Evolutionary conservation across 2,113 vertebrate species (phyloP), one percentile per base, ranked within the genome.

Genomic region (Platycercus adscitus): DNA sequence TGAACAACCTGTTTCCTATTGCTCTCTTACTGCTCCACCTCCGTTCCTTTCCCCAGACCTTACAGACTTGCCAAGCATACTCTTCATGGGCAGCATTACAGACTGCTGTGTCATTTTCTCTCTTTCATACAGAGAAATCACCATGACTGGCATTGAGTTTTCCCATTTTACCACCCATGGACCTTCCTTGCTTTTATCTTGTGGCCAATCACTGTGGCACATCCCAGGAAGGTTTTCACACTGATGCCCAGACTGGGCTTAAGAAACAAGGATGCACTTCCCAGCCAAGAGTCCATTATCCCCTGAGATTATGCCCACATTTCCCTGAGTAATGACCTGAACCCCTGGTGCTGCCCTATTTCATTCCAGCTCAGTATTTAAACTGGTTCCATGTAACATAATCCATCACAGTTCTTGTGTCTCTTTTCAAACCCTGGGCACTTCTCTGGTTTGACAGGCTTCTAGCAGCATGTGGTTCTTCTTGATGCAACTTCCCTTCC

Each of bases 191-290:
- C 29, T 70, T 39, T 35, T 41, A 47, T 55, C 25, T 26, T 35
- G 29, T 5, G 3, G 69, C 33, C 6, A 1, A 16, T 5, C 35
- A 21, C 70, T 20, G 10, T 10, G 53, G 39, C 79, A 61, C 53
- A 11, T 14, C 10, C 52, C 1, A 0, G 0, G 2, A 16, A 6
- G 14, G 50, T 26, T 37, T 60, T 50, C 7, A 5, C 68, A 21
- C 50, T 18, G 25, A 21, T 13, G 6, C 37, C 37, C 50, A 10
- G 16, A 10, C 47, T 18, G n/a, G n/a, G 11, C n/a, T 60, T 53
- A 17, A 17, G 29, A n/a, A 69, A 61, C 0, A 4, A 5, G 18
- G 6, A 8, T 13, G n/a, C 15, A 17, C 47, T 31, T 71, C 7
- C 49, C 35, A 49, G 26, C 14, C 1, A 2, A 64, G 17, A 24